Percentiles rank a stretch among this genome's conserved stretches.
Conservation (phyloP, 2,797 vertebrate species). For the Erithacus rubecula region DNA sequence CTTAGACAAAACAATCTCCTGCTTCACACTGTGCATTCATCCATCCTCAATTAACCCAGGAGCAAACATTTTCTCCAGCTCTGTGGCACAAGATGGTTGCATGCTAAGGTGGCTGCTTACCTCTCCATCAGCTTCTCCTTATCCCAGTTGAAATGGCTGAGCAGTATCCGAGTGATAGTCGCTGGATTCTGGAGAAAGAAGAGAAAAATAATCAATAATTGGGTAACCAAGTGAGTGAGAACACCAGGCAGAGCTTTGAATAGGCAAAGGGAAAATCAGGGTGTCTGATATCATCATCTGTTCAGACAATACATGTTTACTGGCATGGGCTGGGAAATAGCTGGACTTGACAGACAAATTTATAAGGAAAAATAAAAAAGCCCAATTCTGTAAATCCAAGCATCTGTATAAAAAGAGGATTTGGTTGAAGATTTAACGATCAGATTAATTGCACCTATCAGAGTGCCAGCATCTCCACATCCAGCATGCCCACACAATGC, state of each 20-base stretch:
- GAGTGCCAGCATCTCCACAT: not conserved
- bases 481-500: accelerated
- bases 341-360: not conserved
- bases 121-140: constrained; percentile 99
- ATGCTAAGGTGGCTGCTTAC: constrained; percentile 71
- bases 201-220: not conserved
- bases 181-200: constrained; percentile 88
- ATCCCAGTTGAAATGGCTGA: constrained; percentile 99
- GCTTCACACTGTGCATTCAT: not conserved
- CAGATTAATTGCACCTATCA: not conserved
- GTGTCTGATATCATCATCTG: not conserved
- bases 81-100: not conserved
- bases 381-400: not conserved
- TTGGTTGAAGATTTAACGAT: not conserved
- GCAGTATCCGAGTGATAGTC: constrained; percentile 98
- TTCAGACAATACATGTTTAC: not conserved
- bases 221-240: not conserved
- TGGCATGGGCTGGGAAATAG: not conserved
- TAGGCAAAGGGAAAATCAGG: not conserved
- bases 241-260: not conserved
- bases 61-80: not conserved
- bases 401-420: not conserved
- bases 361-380: too few species aligned
- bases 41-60: not conserved
- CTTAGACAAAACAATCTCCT: not conserved